Percentiles rank a stretch among this genome's conserved stretches.
phyloP scores from a whole-genome alignment of 2,888 invertebrate species.

The Platycheirus rosarum region DNA sequence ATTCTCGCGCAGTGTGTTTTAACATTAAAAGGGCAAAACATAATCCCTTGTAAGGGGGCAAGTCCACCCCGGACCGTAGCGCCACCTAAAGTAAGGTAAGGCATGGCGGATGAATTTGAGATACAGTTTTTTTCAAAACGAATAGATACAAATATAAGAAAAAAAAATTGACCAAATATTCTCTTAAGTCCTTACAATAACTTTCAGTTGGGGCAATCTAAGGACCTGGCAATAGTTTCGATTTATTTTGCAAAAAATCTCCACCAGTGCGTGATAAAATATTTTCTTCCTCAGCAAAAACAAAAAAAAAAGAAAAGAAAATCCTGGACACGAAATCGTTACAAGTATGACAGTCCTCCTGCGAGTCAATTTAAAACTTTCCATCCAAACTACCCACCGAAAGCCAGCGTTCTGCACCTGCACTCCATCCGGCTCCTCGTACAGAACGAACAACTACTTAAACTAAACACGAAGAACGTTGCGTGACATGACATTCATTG shows the following conservation, averaged over 20 bases:
- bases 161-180: no score
- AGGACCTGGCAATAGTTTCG: no score
- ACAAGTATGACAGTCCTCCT: conserved; percentile 16
- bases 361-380: conserved; percentile 55
- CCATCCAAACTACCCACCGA: conserved; percentile 2
- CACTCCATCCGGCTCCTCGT: background rate
- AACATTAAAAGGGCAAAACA: no score
- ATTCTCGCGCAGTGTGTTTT: no score
- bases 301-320: background rate
- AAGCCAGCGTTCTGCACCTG: background rate
- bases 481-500: conserved; percentile 59
- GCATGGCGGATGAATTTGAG: no score
- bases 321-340: conserved; percentile 9
- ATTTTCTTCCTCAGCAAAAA: background rate
- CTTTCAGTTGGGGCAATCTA: no score
- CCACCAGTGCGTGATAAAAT: conserved; percentile 17
- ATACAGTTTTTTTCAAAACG: no score
- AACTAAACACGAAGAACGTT: conserved; percentile 47
- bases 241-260: background rate
- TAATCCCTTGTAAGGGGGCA: no score
- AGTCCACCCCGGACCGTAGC: no score
- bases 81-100: no score
- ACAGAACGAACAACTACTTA: conserved; percentile 39
- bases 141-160: no score
- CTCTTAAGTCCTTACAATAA: no score